A percentile compares a stretch with the other conserved stretches of the same genome.
Evolutionary conservation across 2,797 vertebrate species (phyloP).

Genomic region (Neopelma chrysocephalum): DNA sequence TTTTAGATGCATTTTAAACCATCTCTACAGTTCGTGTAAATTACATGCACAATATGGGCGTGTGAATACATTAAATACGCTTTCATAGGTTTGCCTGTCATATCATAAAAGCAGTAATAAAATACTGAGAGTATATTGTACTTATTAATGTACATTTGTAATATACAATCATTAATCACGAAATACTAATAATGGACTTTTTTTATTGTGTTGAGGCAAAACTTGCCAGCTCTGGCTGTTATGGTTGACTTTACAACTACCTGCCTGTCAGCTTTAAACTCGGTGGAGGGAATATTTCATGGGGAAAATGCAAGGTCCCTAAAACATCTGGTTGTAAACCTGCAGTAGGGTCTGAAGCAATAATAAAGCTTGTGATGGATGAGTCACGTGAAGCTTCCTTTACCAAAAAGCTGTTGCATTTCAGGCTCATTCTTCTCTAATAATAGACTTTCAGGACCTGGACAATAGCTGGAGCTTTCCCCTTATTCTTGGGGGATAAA

Average conservation of each 20-base stretch:
- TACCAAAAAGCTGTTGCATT: slow-evolving; percentile 43
- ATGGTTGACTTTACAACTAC: slow-evolving; percentile 73
- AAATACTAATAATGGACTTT: slow-evolving; percentile 72
- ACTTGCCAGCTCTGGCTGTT: slow-evolving; percentile 71
- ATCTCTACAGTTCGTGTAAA: slow-evolving; percentile 33
- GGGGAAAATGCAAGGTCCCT: slow-evolving; percentile 65
- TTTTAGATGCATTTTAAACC: slow-evolving; percentile 17
- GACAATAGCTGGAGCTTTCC: not conserved
- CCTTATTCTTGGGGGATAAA: not conserved
- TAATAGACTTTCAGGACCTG: slow-evolving; percentile 28
- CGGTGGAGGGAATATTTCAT: slow-evolving; percentile 66
- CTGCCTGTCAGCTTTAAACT: slow-evolving; percentile 73
- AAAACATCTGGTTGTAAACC: slow-evolving; percentile 70
- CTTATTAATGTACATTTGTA: slow-evolving; percentile 68
- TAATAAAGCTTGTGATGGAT: slow-evolving; percentile 64
- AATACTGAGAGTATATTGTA: slow-evolving; percentile 64
- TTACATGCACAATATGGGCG: not conserved
- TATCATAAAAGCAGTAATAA: slow-evolving; percentile 48
- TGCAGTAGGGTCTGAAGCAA: slow-evolving; percentile 62
- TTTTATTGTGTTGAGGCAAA: slow-evolving; percentile 70
- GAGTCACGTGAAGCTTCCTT: slow-evolving; percentile 55
- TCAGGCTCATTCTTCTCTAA: slow-evolving; percentile 51
- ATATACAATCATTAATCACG: slow-evolving; percentile 73
- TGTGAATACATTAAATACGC: slow-evolving; percentile 15
- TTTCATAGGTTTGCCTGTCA: slow-evolving; percentile 47